These are phyloP conservation scores for Sapayoa aenigma DNA, from an alignment of 2,113 vertebrate genomes.

Conservation along the genomic window DNA sequence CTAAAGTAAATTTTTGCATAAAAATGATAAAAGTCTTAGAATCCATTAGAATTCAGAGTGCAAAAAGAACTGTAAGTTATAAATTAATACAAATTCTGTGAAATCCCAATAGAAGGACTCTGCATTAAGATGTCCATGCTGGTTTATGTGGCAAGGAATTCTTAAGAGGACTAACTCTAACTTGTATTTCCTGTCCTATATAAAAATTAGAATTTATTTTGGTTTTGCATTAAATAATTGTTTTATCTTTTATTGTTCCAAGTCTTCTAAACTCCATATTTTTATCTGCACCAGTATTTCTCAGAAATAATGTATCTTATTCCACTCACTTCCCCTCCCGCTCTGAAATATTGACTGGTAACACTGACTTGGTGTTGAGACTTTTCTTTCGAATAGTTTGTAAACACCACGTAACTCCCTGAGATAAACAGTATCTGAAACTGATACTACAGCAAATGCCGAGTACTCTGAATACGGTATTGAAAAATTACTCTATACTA, in stretches of 20 bases:
- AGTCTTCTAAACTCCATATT: background rate
- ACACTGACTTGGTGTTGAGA: background rate
- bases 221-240: background rate
- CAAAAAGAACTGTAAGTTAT: slow-evolving; percentile 9
- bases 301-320: background rate
- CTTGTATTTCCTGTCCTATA: background rate
- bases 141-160: background rate
- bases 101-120: slow-evolving; percentile 39
- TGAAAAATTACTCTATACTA: background rate
- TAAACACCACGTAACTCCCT: background rate
- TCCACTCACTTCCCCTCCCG: background rate
- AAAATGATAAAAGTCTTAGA: slow-evolving; percentile 59
- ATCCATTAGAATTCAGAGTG: slow-evolving; percentile 45
- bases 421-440: background rate
- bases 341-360: background rate
- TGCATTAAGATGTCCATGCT: background rate
- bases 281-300: background rate
- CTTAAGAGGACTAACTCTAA: background rate
- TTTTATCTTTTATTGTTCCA: background rate
- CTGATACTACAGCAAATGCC: background rate
- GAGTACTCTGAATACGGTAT: background rate
- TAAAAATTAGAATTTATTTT: background rate
- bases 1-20: slow-evolving; percentile 64
- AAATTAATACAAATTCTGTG: slow-evolving; percentile 34
- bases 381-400: background rate